A percentile compares a stretch with the other conserved stretches of the same genome.
Conservation (phyloP, 2,113 vertebrate species). For the Psammodynastes pulverulentus region DNA sequence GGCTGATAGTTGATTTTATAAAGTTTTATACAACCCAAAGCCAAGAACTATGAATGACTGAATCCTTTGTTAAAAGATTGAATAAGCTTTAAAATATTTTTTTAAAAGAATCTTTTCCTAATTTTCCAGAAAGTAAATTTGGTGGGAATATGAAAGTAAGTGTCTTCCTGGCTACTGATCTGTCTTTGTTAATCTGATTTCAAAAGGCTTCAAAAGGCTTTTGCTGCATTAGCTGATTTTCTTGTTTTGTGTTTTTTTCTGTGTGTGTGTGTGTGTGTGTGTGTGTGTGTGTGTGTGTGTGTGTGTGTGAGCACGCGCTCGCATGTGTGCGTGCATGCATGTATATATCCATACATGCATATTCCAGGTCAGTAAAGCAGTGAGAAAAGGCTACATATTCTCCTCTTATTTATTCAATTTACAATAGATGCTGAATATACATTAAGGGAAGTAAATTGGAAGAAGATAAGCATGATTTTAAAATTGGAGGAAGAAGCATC, state of each 20-base stretch:
- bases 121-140: background rate
- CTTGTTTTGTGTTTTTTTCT: background rate
- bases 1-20: background rate
- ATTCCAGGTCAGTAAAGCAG: background rate
- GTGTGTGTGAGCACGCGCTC: fast-evolving
- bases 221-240: background rate
- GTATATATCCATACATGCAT: background rate
- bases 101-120: background rate
- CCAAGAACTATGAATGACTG: background rate
- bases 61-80: background rate
- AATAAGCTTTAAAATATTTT: background rate
- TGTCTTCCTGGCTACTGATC: background rate
- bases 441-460: background rate
- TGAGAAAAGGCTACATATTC: background rate
- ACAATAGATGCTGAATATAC: background rate
- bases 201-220: background rate
- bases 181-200: background rate
- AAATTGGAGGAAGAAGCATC: background rate
- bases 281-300: background rate
- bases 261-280: fast-evolving
- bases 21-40: background rate
- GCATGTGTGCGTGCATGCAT: fast-evolving
- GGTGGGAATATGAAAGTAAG: background rate
- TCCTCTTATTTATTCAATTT: background rate
- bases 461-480: background rate